phyloP scores from a whole-genome alignment of 2,888 invertebrate genomes.

The Harmothoe impar region DNA sequence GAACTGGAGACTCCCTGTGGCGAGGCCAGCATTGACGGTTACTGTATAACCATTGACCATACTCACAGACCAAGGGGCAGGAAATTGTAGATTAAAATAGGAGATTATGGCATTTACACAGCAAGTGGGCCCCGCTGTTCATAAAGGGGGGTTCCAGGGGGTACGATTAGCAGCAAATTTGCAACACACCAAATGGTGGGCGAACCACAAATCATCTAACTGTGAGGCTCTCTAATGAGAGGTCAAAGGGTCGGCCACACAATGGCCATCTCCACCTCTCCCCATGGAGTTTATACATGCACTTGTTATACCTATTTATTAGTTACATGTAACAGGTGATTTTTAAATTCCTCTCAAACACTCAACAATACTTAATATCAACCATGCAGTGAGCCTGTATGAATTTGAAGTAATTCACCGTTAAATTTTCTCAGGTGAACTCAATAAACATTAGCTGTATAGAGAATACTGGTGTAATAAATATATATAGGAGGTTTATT shows the following conservation, averaged over 20 bases:
- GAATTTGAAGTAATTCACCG: no score
- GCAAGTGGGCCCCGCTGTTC: not conserved
- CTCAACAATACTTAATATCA: no score
- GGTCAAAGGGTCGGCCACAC: conserved; percentile 2
- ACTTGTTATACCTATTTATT: conserved; percentile 21
- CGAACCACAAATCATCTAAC: not conserved
- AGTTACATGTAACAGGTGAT: not conserved
- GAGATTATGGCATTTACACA: conserved; percentile 25
- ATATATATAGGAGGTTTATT: no score
- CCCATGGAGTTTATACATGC: not conserved
- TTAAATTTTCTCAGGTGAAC: no score
- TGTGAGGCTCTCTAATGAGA: not conserved
- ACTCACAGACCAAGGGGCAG: not conserved
- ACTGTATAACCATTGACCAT: not conserved
- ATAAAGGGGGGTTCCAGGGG: not conserved
- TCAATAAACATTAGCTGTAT: no score
- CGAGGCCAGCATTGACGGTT: no score
- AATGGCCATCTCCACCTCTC: no score
- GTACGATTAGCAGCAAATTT: conserved; percentile 24
- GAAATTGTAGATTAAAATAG: conserved; percentile 41
- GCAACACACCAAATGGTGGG: not conserved
- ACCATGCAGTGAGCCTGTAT: no score
- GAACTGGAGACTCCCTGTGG: no score
- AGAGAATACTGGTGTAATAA: no score
- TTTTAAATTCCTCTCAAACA: not conserved